Percentiles rank a stretch among this genome's conserved stretches.
These are phyloP conservation scores for Penelope pileata DNA, from an alignment of 2,113 vertebrate genomes.

Conservation along the genomic window DNA sequence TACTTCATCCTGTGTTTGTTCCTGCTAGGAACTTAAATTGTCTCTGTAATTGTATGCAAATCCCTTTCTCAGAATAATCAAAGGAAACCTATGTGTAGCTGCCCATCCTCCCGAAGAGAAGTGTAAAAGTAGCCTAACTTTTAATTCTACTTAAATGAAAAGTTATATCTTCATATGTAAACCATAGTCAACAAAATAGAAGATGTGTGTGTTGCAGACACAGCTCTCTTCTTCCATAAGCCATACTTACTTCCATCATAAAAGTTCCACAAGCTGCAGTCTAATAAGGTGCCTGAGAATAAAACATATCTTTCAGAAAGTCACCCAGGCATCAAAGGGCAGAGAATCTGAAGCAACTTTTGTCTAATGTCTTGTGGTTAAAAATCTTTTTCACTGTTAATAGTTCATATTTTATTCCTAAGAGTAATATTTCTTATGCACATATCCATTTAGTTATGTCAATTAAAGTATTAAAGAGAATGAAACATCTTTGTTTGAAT, in stretches of 20 bases:
- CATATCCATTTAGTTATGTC: not conserved
- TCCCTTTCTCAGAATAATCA: constrained; percentile 67
- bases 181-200: constrained; percentile 34
- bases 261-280: not conserved
- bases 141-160: constrained; percentile 53
- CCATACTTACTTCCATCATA: not conserved
- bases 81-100: constrained; percentile 54
- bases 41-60: constrained; percentile 78
- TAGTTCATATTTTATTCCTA: not conserved
- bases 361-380: not conserved
- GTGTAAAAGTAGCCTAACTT: constrained; percentile 61
- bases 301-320: not conserved
- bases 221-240: not conserved
- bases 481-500: not conserved
- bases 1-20: constrained; percentile 69
- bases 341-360: not conserved
- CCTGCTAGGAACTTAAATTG: constrained; percentile 72
- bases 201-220: not conserved
- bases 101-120: constrained; percentile 23
- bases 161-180: constrained; percentile 23
- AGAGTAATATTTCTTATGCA: not conserved
- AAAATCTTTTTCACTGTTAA: not conserved
- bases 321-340: not conserved
- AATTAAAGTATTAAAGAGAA: not conserved
- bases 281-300: not conserved